Evolutionary conservation across 1,140 invertebrate genomes (phyloP).

Genomic region (Chymomyza costata): DNA sequence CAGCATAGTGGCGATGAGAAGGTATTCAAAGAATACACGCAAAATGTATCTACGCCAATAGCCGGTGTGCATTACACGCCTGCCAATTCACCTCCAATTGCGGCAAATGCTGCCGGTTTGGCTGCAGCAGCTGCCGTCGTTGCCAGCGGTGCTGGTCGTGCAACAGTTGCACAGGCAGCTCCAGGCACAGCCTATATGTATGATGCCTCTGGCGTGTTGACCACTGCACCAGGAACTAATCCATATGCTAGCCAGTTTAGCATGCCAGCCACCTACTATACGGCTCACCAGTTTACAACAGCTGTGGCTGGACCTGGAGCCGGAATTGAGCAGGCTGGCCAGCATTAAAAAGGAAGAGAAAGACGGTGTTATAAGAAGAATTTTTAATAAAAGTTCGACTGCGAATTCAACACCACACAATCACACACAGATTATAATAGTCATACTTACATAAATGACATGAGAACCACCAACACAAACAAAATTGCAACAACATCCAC

Average conservation of each 20-base stretch:
- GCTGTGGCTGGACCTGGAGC: constrained; percentile 56
- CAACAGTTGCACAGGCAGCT: constrained; percentile 39
- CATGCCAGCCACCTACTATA: constrained; percentile 62
- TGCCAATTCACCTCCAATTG: constrained; percentile 66
- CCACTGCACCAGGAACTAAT: constrained; percentile 64
- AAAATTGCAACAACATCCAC: constrained; percentile 4
- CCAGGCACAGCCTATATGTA: constrained; percentile 59
- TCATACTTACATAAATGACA: constrained; percentile 8
- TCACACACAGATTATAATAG: constrained; percentile 3
- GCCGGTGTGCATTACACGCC: constrained; percentile 59
- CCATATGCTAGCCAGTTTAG: constrained; percentile 68
- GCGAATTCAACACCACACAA: not conserved
- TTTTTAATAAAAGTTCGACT: no score
- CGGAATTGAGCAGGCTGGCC: constrained; percentile 53
- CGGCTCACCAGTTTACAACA: constrained; percentile 56
- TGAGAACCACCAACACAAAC: constrained; percentile 1
- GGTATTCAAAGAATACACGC: constrained; percentile 32
- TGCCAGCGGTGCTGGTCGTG: constrained; percentile 33
- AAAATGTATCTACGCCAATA: constrained; percentile 38
- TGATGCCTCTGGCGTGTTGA: constrained; percentile 61
- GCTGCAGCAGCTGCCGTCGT: constrained; percentile 45
- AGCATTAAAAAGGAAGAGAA: constrained; percentile 33
- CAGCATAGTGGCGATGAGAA: constrained; percentile 21
- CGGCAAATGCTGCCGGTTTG: constrained; percentile 41
- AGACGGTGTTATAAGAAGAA: no score